These are phyloP conservation scores for Otolemur garnettii DNA, from an alignment of 2,113 vertebrate genomes.

Conservation along the genomic window DNA sequence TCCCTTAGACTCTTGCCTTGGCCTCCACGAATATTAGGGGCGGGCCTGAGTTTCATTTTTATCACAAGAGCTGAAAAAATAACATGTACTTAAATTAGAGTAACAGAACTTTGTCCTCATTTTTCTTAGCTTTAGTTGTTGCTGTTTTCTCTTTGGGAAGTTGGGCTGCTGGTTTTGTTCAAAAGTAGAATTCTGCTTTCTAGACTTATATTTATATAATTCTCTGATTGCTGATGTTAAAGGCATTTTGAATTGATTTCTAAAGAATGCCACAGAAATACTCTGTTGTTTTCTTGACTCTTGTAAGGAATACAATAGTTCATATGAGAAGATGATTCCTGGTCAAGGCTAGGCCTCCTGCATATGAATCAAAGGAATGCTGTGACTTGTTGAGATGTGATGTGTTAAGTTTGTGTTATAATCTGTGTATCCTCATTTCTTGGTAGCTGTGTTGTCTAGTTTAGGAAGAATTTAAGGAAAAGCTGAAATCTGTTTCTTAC, in stretches of 20 bases:
- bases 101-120: constrained; percentile 18
- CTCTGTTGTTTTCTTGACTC: constrained; percentile 1
- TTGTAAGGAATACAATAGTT: constrained; percentile 9
- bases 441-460: constrained; percentile 84
- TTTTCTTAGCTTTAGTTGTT: neutral
- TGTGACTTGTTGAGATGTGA: constrained; percentile 62
- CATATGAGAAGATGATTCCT: neutral
- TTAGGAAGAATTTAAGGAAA: constrained; percentile 85
- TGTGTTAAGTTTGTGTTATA: constrained; percentile 80
- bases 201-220: neutral
- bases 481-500: constrained; percentile 89
- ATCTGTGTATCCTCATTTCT: constrained; percentile 86
- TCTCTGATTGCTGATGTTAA: neutral
- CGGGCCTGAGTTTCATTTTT: neutral
- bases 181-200: neutral
- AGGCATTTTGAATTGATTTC: neutral
- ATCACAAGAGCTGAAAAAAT: constrained; percentile 11
- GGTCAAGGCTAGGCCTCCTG: constrained; percentile 35
- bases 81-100: neutral
- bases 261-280: constrained; percentile 31
- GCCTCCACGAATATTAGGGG: neutral
- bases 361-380: constrained; percentile 73
- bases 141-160: neutral
- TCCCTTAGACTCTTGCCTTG: neutral
- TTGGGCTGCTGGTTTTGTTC: neutral